Conservation (phyloP, 2,113 vertebrate genomes). For the Catharus fuscescens region DNA sequence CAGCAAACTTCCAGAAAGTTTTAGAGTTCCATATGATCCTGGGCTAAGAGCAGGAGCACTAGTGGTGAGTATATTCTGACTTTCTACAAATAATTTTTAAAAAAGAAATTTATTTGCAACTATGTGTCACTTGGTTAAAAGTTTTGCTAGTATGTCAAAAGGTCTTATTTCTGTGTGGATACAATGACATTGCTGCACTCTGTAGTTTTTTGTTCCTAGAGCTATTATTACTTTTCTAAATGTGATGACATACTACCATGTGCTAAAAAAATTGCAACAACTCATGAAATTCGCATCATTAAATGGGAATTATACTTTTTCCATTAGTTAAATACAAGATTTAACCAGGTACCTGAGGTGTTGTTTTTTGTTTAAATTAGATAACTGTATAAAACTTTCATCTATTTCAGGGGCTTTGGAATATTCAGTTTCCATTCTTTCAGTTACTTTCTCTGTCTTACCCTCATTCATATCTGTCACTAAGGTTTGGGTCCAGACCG, state of each 20-base stretch:
- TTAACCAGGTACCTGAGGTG: not conserved
- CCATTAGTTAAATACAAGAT: not conserved
- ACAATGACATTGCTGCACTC: not conserved
- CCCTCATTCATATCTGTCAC: not conserved
- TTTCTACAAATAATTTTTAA: conserved; percentile 39
- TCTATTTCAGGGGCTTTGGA: not conserved
- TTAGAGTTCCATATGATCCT: conserved; percentile 94
- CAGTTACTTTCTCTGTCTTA: not conserved
- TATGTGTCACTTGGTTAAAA: not conserved
- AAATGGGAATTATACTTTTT: not conserved
- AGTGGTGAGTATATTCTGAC: conserved; percentile 78
- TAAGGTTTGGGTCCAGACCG: not conserved
- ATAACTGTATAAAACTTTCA: not conserved
- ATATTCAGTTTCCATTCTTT: not conserved
- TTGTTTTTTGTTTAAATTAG: not conserved
- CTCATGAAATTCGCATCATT: not conserved
- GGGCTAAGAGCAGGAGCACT: conserved; percentile 91
- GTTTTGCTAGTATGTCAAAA: not conserved
- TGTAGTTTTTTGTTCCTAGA: not conserved
- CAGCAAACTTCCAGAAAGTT: conserved; percentile 87
- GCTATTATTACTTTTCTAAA: not conserved
- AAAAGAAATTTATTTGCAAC: not conserved
- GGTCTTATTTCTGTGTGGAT: not conserved
- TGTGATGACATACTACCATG: not conserved
- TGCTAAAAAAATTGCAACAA: not conserved